Evolutionary conservation across 2,888 invertebrate species (phyloP).

Genomic region (Caenorhabditis sp.): DNA sequence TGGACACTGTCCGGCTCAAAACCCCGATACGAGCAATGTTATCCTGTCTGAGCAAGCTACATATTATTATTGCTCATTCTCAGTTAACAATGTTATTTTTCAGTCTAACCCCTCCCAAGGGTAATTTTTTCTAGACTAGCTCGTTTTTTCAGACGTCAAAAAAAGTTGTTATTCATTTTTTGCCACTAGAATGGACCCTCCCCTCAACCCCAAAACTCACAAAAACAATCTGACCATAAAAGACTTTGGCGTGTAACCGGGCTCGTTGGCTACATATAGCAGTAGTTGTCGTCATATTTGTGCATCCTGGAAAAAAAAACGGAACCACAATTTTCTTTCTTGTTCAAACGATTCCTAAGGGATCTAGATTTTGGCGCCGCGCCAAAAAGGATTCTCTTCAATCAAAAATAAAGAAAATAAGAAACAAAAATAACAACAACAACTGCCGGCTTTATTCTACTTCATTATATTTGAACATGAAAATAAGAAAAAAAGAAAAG

Average conservation of each 20-base stretch:
- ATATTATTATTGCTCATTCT: no score
- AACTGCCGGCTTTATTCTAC: background rate
- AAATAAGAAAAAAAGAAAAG: background rate
- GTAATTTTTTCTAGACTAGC: no score
- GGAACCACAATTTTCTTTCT: background rate
- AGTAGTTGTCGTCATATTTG: background rate
- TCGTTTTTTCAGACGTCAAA: no score
- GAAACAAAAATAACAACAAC: background rate
- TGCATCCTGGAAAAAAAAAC: background rate
- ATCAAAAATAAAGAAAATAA: background rate
- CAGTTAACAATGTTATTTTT: no score
- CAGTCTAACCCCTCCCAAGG: no score
- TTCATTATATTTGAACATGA: background rate
- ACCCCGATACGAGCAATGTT: no score
- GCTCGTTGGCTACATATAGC: background rate
- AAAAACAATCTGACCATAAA: conserved; percentile 34
- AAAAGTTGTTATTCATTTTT: no score
- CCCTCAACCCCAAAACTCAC: conserved; percentile 17
- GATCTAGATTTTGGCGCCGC: background rate
- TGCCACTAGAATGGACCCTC: no score
- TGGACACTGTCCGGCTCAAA: no score
- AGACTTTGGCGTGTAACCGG: conserved; percentile 22
- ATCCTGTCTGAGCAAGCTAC: no score
- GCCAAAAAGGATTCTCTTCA: background rate
- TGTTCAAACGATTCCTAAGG: background rate